Conservation (phyloP, 2,797 vertebrate genomes). For the Anguilla obscura region DNA sequence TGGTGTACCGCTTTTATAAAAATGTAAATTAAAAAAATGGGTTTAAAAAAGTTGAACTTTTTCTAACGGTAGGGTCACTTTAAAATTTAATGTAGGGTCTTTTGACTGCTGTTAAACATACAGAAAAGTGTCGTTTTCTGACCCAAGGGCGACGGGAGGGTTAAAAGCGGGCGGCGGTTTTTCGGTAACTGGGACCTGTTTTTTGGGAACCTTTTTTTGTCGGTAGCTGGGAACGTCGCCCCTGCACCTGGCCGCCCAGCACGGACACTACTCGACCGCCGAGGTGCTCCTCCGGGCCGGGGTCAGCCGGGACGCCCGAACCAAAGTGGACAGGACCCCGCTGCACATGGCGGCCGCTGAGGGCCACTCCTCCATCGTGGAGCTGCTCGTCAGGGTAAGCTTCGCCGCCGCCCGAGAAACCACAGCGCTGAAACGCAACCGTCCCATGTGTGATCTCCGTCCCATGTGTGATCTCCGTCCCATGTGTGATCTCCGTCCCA, state of each 20-base stretch:
- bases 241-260: constrained; percentile 87
- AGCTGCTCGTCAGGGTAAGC: constrained; percentile 84
- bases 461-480: no score
- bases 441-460: no score
- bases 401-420: not conserved
- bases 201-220: not conserved
- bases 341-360: constrained; percentile 90
- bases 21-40: no score
- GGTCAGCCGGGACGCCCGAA: constrained; percentile 89
- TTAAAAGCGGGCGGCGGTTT: not conserved
- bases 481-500: no score
- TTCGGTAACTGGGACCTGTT: not conserved
- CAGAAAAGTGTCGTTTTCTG: not conserved
- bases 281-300: constrained; percentile 89
- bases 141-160: not conserved
- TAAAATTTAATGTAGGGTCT: no score
- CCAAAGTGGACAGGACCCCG: constrained; percentile 91
- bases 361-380: constrained; percentile 83
- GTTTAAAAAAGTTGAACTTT: no score
- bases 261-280: constrained; percentile 88
- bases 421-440: no score
- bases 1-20: no score
- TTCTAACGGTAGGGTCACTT: no score
- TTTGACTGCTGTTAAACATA: no score
- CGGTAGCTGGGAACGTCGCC: constrained; percentile 86